Evolutionary conservation across 1,140 invertebrate genomes (phyloP).

Genomic region (Spodoptera litura): DNA sequence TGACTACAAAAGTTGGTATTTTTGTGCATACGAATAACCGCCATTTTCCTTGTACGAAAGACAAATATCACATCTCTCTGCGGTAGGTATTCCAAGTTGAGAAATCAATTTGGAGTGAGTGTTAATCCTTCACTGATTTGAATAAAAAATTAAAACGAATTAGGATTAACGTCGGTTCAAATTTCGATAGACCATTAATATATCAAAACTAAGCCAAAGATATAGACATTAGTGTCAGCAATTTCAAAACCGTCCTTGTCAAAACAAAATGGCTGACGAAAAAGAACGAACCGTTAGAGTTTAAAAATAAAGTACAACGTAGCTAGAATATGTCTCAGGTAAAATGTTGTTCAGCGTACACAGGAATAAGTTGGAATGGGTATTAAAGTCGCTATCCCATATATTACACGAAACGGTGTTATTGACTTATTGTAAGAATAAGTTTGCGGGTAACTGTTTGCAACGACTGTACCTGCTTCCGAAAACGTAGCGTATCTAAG

Average conservation of each 20-base stretch:
- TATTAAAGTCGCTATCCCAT: slow-evolving; percentile 57
- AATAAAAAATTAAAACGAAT: slow-evolving; percentile 24
- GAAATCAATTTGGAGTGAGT: slow-evolving; percentile 10
- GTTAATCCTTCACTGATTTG: slow-evolving; percentile 12
- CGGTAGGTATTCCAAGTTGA: background rate
- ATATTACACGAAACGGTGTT: slow-evolving; percentile 76
- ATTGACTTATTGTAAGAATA: slow-evolving; percentile 72
- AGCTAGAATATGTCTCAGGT: slow-evolving; percentile 42
- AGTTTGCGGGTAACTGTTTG: slow-evolving; percentile 66
- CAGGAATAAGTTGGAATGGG: slow-evolving; percentile 42
- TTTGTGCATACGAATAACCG: slow-evolving; percentile 9
- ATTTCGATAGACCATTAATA: background rate
- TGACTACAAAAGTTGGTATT: slow-evolving; percentile 7
- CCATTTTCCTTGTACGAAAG: slow-evolving; percentile 6
- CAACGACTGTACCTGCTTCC: slow-evolving; percentile 60
- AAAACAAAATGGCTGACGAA: slow-evolving; percentile 21
- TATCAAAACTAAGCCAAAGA: slow-evolving; percentile 5
- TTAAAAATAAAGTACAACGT: slow-evolving; percentile 28
- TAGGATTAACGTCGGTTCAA: slow-evolving; percentile 9
- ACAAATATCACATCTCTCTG: background rate
- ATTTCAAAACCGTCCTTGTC: slow-evolving; percentile 30
- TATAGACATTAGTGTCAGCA: slow-evolving; percentile 18
- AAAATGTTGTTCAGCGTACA: slow-evolving; percentile 40
- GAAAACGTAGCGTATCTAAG: slow-evolving; percentile 59
- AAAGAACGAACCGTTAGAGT: slow-evolving; percentile 1